Conservation (phyloP, 30 jellyfish, hydroid and myxozoan genomes). For the Rhopilema esculentum region DNA sequence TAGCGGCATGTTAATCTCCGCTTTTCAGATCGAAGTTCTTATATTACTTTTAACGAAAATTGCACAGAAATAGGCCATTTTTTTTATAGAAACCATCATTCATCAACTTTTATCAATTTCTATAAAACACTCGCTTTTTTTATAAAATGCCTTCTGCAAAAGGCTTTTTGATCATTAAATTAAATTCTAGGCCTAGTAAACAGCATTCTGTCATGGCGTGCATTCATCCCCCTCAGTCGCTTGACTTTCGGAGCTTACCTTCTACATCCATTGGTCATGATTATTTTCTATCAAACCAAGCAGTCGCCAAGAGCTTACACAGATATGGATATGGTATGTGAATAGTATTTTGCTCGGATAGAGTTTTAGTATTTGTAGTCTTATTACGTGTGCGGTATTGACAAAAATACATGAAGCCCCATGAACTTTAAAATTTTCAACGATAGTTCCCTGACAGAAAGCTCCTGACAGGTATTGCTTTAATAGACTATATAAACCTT, state of each 20-base stretch:
- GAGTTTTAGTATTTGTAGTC: background rate
- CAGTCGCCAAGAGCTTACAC: conserved; percentile 58
- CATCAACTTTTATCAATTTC: background rate
- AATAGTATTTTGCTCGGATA: background rate
- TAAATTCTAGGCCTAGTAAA: conserved; percentile 70
- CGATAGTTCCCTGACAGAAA: too few relatives aligned
- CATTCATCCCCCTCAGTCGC: conserved; percentile 88
- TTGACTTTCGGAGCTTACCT: conserved; percentile 89
- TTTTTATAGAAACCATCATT: too few relatives aligned
- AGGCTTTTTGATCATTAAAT: background rate
- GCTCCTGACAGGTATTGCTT: too few relatives aligned
- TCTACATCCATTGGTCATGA: conserved; percentile 72
- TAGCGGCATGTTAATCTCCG: too few relatives aligned
- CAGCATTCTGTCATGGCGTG: conserved; percentile 85
- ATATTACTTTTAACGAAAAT: too few relatives aligned
- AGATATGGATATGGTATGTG: conserved; percentile 68
- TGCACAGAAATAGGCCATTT: too few relatives aligned
- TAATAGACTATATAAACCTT: too few relatives aligned
- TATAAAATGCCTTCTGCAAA: background rate
- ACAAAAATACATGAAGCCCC: background rate
- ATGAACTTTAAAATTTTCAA: background rate
- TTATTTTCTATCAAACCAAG: conserved; percentile 38
- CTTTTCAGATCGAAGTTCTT: too few relatives aligned
- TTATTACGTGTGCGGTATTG: background rate
- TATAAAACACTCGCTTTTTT: background rate